Conservation (phyloP, 2,888 invertebrate species). For the Aporophyla lueneburgensis region DNA sequence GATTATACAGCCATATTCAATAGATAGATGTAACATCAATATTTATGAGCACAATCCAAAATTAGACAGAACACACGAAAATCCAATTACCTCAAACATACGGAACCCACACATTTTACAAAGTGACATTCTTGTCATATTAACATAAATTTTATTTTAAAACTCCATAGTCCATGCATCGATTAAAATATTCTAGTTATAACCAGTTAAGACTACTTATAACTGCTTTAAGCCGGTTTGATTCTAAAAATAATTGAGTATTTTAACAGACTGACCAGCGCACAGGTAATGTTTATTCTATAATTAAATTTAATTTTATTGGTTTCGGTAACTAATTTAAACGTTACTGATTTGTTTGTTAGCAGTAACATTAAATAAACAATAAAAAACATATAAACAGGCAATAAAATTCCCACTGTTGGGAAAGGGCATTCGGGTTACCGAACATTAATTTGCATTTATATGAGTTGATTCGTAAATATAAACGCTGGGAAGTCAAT, state of each 20-base stretch:
- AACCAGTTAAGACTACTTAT: constrained; percentile 35
- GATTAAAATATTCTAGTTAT: constrained; percentile 35
- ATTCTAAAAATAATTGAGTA: constrained; percentile 47
- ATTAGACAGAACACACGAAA: constrained; percentile 40
- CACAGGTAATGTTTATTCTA: constrained; percentile 47
- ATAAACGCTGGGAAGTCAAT: constrained; percentile 10
- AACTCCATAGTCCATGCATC: constrained; percentile 15
- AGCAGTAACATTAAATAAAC: constrained; percentile 41
- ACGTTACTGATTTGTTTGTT: constrained; percentile 55
- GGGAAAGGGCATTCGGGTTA: constrained; percentile 21
- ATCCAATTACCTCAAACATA: constrained; percentile 38
- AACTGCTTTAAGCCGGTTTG: constrained; percentile 43
- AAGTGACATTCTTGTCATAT: constrained; percentile 48
- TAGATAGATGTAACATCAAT: constrained; percentile 39
- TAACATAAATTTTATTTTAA: constrained; percentile 44
- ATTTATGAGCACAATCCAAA: constrained; percentile 38
- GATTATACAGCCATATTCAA: constrained; percentile 28
- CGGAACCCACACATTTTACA: constrained; percentile 48
- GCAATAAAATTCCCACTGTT: constrained; percentile 24
- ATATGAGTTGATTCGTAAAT: constrained; percentile 43
- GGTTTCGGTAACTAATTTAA: constrained; percentile 51
- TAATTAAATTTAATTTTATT: constrained; percentile 62
- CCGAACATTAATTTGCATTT: constrained; percentile 50
- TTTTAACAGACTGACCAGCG: constrained; percentile 28
- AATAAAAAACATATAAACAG: constrained; percentile 50